Conservation (phyloP, 2,797 vertebrate species). For the Meriones psammophilus region DNA sequence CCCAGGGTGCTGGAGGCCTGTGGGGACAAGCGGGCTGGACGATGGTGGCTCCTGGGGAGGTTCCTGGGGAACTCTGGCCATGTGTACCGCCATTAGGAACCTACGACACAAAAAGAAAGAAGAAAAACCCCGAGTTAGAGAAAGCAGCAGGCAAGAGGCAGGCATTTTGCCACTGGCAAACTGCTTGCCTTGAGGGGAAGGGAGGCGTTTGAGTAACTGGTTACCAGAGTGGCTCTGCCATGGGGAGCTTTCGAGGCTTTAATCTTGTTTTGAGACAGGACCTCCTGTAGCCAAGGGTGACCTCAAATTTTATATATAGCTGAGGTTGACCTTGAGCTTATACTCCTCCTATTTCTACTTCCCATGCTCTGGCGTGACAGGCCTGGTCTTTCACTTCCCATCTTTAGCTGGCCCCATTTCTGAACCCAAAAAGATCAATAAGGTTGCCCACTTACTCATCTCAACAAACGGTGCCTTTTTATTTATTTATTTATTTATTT, state of each 20-base stretch:
- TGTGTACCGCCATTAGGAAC: slow-evolving; percentile 95
- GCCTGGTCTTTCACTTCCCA: background rate
- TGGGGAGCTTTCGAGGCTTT: slow-evolving; percentile 78
- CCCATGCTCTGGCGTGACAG: background rate
- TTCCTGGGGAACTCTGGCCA: slow-evolving; percentile 92
- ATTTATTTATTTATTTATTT: background rate
- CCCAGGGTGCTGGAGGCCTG: background rate
- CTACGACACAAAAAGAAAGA: slow-evolving; percentile 92
- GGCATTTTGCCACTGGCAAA: background rate
- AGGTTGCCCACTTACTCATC: background rate
- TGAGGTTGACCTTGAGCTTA: background rate
- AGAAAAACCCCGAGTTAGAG: slow-evolving; percentile 87
- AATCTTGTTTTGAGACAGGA: background rate
- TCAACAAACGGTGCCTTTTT: background rate
- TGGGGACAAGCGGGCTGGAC: slow-evolving; percentile 83
- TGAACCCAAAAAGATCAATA: background rate
- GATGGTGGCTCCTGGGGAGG: slow-evolving; percentile 89
- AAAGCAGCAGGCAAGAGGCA: slow-evolving; percentile 60
- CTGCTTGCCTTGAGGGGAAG: background rate
- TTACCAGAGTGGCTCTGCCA: background rate
- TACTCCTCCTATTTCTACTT: background rate
- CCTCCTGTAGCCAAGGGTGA: background rate
- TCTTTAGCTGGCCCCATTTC: background rate
- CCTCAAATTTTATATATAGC: background rate
- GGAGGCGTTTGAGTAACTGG: background rate